Evolutionary conservation across 2,113 vertebrate species (phyloP).

Genomic region (Bubo bubo): DNA sequence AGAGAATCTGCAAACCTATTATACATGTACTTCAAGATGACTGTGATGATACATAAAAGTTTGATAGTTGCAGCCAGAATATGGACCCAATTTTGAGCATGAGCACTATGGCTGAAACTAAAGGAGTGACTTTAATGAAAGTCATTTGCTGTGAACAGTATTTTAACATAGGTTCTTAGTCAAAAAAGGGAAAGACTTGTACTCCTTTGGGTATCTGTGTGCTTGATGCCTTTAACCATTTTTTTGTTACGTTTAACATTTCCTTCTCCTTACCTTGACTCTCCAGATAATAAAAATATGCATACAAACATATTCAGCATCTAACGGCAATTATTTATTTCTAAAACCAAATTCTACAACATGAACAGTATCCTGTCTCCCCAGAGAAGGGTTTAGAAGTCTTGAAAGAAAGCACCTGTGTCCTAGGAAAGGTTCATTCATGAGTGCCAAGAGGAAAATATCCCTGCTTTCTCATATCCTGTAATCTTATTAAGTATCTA

Average conservation of each 20-base stretch:
- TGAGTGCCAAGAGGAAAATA: not conserved
- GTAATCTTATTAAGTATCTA: not conserved
- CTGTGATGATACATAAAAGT: not conserved
- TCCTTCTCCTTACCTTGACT: not conserved
- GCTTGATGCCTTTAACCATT: rapidly evolving
- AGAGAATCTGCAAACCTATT: not conserved
- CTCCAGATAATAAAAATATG: not conserved
- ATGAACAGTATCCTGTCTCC: not conserved
- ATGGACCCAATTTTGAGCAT: not conserved
- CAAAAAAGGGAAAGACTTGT: not conserved
- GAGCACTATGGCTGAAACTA: not conserved
- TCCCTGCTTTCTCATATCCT: not conserved
- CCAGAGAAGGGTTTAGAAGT: not conserved
- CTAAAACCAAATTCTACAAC: not conserved
- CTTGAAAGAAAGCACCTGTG: not conserved
- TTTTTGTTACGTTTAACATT: not conserved
- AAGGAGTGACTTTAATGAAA: not conserved
- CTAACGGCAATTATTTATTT: not conserved
- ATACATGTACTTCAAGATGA: not conserved
- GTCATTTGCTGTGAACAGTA: not conserved
- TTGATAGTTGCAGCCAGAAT: not conserved
- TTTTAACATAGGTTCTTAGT: not conserved
- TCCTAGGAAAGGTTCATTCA: not conserved
- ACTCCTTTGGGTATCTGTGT: not conserved
- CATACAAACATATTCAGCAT: not conserved